phyloP scores from a whole-genome alignment of 2,113 vertebrate species.

The Indicator maculatus region DNA sequence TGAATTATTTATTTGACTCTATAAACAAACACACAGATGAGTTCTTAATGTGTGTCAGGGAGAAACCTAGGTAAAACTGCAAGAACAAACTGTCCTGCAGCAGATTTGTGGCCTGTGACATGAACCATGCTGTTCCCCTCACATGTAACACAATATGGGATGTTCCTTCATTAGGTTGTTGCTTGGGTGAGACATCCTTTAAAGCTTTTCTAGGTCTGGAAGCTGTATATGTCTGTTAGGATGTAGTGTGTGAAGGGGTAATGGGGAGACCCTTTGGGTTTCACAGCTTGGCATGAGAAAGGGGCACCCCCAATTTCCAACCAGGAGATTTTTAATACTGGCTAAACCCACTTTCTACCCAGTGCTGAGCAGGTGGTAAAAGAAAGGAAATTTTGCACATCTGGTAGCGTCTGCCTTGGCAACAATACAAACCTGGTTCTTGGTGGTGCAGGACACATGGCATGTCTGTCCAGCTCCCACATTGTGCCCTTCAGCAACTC shows the following conservation, averaged over 20 bases:
- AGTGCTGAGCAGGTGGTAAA: background rate
- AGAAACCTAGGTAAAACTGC: background rate
- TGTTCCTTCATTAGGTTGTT: background rate
- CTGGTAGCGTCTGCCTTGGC: background rate
- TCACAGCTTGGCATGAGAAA: background rate
- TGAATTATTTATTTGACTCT: slow-evolving; percentile 32
- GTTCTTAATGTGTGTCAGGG: background rate
- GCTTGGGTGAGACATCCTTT: background rate
- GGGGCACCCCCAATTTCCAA: background rate
- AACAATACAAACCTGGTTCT: background rate
- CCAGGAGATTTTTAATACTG: background rate
- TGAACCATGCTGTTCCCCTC: rapidly evolving
- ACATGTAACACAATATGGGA: rapidly evolving
- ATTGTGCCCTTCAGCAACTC: rapidly evolving
- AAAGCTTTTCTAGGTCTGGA: background rate
- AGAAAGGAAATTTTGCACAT: background rate
- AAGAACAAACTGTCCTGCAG: background rate
- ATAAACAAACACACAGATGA: background rate
- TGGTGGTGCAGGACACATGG: rapidly evolving
- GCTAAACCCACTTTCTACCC: background rate
- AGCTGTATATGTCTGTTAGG: background rate
- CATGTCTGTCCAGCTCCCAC: background rate
- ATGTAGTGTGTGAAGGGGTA: background rate
- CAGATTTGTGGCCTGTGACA: background rate
- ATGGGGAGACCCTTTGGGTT: background rate